Evolutionary conservation across 2,113 vertebrate species (phyloP).

Genomic region (Tupaia tana): DNA sequence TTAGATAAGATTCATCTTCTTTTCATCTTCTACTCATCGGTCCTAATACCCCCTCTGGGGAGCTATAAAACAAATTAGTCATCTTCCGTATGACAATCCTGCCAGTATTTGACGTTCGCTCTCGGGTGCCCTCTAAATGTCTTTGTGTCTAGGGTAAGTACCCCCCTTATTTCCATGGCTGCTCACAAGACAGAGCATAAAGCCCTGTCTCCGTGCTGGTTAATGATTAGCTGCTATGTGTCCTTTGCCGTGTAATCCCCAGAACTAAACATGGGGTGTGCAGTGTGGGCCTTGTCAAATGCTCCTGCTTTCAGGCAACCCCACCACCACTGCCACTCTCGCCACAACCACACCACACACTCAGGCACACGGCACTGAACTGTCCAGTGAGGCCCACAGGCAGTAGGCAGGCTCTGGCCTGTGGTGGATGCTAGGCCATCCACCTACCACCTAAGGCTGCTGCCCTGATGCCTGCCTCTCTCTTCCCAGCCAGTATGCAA

Average conservation of each 20-base stretch:
- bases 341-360: background rate
- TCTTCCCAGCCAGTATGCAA: background rate
- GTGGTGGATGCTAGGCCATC: rapidly evolving
- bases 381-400: background rate
- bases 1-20: background rate
- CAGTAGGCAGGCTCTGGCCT: background rate
- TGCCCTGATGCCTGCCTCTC: background rate
- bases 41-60: background rate
- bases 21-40: background rate
- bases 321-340: background rate
- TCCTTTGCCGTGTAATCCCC: background rate
- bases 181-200: no score
- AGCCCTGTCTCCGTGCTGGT: background rate
- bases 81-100: background rate
- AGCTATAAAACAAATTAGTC: background rate
- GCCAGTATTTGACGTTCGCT: background rate
- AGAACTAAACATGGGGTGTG: background rate
- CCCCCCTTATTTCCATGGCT: background rate
- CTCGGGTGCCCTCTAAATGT: background rate
- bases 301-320: background rate
- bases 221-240: background rate
- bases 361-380: background rate
- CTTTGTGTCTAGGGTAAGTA: background rate
- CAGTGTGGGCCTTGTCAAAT: background rate
- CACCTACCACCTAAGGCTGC: background rate